phyloP scores from a whole-genome alignment of 2,113 vertebrate species.

The Zosterops lateralis region DNA sequence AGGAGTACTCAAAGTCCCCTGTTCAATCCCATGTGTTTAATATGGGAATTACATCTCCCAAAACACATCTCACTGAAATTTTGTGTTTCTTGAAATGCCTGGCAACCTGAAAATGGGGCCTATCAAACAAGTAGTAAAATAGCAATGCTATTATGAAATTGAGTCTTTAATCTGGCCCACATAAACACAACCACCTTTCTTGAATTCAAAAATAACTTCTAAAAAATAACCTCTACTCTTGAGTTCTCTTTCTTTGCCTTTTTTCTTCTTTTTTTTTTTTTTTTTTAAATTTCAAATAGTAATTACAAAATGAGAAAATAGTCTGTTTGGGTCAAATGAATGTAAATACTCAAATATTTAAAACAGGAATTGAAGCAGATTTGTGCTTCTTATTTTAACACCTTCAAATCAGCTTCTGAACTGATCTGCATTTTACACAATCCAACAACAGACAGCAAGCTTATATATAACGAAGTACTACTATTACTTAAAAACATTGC shows the following conservation, averaged over 20 bases:
- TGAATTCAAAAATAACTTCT: neutral
- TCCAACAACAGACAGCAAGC: neutral
- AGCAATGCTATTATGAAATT: neutral
- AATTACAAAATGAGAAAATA: neutral
- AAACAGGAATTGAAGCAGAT: neutral
- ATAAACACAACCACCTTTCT: neutral
- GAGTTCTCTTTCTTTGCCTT: neutral
- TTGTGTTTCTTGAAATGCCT: neutral
- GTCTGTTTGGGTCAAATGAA: neutral
- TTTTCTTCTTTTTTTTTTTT: neutral
- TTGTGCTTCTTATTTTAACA: neutral
- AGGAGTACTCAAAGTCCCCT: neutral
- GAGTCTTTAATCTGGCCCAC: neutral
- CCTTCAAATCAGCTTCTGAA: neutral
- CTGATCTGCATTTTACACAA: neutral
- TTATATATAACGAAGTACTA: neutral
- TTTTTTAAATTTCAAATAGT: neutral
- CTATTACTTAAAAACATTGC: neutral
- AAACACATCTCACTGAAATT: neutral
- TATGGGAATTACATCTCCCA: conserved; percentile 4
- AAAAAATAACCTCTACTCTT: neutral
- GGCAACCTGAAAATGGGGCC: neutral
- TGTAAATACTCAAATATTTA: neutral
- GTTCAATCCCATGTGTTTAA: conserved; percentile 39
- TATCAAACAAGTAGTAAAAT: neutral